phyloP scores from a whole-genome alignment of 1,140 invertebrate species.

The Homarus americanus region DNA sequence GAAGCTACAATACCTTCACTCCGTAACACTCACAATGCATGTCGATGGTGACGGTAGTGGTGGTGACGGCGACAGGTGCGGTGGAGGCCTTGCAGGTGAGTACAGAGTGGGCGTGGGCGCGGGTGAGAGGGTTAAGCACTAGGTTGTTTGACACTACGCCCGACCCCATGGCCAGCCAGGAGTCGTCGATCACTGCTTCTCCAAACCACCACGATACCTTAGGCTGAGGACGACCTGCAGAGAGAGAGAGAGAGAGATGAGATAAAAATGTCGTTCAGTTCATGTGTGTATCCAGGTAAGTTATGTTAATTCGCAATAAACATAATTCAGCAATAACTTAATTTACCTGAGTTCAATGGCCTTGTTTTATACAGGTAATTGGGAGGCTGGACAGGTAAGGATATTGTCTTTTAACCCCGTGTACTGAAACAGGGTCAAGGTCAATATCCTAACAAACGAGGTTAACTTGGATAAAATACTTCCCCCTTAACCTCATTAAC shows the following conservation, averaged over 20 bases:
- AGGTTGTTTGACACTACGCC: constrained; percentile 66
- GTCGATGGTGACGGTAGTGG: constrained; percentile 72
- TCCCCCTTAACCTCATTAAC: no score
- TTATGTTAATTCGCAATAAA: no score
- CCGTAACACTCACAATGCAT: constrained; percentile 74
- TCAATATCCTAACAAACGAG: no score
- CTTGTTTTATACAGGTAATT: no score
- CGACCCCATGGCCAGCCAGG: constrained; percentile 35
- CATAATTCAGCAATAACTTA: no score
- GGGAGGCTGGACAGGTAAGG: no score
- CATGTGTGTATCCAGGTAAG: no score
- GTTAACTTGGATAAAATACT: no score
- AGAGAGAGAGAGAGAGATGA: background rate
- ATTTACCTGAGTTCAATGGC: no score
- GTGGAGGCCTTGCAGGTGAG: constrained; percentile 72
- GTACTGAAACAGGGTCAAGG: no score
- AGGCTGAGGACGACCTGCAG: constrained; percentile 86
- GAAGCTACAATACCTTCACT: no score
- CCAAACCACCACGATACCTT: constrained; percentile 84
- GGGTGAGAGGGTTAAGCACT: constrained; percentile 69
- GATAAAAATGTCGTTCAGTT: background rate
- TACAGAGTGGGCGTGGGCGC: constrained; percentile 73
- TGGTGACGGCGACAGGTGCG: constrained; percentile 66
- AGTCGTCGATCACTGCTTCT: constrained; percentile 73
- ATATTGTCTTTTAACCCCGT: no score